Percentiles rank a stretch among this genome's conserved stretches.
Evolutionary conservation across 92 coral and sea anemone genomes (phyloP).

Genomic region (Hydrozoanthus gracilis): DNA sequence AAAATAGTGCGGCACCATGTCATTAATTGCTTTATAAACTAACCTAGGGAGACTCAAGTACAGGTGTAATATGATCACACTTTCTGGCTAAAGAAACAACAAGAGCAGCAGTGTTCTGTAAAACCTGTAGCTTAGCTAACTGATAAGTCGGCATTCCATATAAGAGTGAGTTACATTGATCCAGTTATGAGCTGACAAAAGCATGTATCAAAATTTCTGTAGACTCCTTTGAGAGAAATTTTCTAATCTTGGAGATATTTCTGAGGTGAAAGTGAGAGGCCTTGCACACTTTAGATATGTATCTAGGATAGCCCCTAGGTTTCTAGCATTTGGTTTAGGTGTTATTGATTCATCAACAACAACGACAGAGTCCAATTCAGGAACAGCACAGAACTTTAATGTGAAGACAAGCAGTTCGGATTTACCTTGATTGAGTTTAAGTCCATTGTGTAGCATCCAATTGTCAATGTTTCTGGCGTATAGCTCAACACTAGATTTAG

Average conservation of each 20-base stretch:
- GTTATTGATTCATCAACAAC: slow-evolving; percentile 33
- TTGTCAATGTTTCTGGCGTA: slow-evolving; percentile 35
- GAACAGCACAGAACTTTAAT: slow-evolving; percentile 44
- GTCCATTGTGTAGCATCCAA: slow-evolving; percentile 49
- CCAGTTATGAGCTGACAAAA: too few relatives aligned
- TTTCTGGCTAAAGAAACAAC: too few relatives aligned
- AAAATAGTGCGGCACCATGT: too few relatives aligned
- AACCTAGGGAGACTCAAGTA: too few relatives aligned
- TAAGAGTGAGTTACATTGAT: too few relatives aligned
- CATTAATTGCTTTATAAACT: too few relatives aligned
- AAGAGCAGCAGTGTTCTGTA: too few relatives aligned
- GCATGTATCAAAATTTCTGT: neutral
- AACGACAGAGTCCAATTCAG: slow-evolving; percentile 36
- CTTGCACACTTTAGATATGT: slow-evolving; percentile 44
- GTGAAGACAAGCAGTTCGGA: slow-evolving; percentile 26
- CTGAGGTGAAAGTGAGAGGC: slow-evolving; percentile 35
- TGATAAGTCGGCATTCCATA: too few relatives aligned
- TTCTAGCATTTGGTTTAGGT: slow-evolving; percentile 11
- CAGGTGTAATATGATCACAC: too few relatives aligned
- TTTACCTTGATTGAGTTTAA: slow-evolving; percentile 44
- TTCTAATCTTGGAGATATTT: too few relatives aligned
- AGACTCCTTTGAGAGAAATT: slow-evolving; percentile 23
- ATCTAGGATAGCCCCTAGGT: slow-evolving; percentile 42
- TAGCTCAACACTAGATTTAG: slow-evolving; percentile 32
- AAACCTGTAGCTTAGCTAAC: too few relatives aligned